Percentiles rank a stretch among this genome's conserved stretches.
Evolutionary conservation across 1,140 invertebrate genomes (phyloP).

Genomic region (Drosophila biarmipes): DNA sequence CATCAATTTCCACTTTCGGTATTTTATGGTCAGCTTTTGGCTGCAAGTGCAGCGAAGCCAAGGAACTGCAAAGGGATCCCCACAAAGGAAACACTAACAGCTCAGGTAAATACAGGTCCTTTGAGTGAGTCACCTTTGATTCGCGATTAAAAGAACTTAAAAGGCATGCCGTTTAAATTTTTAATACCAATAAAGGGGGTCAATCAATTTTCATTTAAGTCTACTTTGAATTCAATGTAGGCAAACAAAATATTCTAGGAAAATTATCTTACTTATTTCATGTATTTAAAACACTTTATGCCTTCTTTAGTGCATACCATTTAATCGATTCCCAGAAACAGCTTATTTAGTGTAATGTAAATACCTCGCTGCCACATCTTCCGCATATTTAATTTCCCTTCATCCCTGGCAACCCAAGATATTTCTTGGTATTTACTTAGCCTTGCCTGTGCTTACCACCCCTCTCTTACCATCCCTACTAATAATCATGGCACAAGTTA

Average conservation of each 20-base stretch:
- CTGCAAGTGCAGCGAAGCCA: conserved; percentile 18
- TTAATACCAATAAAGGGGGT: background rate
- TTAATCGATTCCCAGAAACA: background rate
- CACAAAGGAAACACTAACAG: conserved; percentile 5
- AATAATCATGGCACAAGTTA: conserved; percentile 33
- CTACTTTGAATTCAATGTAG: too few species aligned
- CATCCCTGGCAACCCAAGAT: background rate
- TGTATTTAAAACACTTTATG: too few species aligned
- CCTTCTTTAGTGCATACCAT: background rate
- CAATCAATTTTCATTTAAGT: background rate
- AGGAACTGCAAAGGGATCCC: conserved; percentile 24
- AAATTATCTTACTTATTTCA: too few species aligned
- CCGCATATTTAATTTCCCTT: background rate
- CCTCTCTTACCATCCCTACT: background rate
- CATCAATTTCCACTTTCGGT: conserved; percentile 43
- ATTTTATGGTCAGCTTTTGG: conserved; percentile 21
- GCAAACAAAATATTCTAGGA: too few species aligned
- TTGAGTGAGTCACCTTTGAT: conserved; percentile 5
- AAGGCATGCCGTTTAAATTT: background rate
- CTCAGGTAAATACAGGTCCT: background rate
- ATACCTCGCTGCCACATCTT: background rate
- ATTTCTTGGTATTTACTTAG: conserved; percentile 21
- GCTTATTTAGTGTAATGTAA: background rate
- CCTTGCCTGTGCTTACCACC: background rate
- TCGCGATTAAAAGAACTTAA: background rate